phyloP scores from a whole-genome alignment of 1,140 invertebrate genomes.

The Diachasmimorpha longicaudata region DNA sequence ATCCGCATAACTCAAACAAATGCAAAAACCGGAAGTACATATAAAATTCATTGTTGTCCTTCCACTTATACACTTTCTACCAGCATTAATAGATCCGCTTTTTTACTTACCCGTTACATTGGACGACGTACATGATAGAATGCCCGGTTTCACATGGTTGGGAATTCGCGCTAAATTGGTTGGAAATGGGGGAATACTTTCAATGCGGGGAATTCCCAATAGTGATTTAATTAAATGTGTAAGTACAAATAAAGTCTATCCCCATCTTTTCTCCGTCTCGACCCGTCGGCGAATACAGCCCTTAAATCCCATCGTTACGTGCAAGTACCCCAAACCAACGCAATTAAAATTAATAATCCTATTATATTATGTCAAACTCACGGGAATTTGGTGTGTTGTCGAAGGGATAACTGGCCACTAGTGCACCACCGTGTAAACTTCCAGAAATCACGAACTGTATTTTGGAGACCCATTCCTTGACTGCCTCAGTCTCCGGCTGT shows the following conservation, averaged over 20 bases:
- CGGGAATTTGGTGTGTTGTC: conserved; percentile 90
- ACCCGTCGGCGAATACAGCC: too few relatives aligned
- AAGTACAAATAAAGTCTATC: too few relatives aligned
- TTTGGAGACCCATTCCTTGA: conserved; percentile 92
- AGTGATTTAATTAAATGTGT: too few relatives aligned
- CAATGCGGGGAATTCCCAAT: too few relatives aligned
- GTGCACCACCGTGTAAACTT: conserved; percentile 88
- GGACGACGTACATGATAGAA: neutral
- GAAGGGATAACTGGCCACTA: conserved; percentile 92
- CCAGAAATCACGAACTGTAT: conserved; percentile 92
- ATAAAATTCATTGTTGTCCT: neutral
- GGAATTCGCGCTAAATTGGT: too few relatives aligned
- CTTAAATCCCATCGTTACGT: too few relatives aligned
- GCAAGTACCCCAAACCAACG: too few relatives aligned
- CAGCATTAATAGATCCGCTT: neutral
- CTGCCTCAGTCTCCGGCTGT: conserved; percentile 92
- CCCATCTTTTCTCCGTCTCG: too few relatives aligned
- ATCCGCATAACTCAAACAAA: neutral
- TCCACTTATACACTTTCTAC: neutral
- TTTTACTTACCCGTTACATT: neutral
- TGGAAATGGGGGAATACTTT: too few relatives aligned
- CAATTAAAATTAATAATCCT: too few relatives aligned
- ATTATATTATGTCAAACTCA: conserved; percentile 65
- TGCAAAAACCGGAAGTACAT: neutral
- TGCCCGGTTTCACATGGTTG: too few relatives aligned